These are phyloP conservation scores for Diorhabda sublineata DNA, from an alignment of 1,140 invertebrate species.

Conservation along the genomic window DNA sequence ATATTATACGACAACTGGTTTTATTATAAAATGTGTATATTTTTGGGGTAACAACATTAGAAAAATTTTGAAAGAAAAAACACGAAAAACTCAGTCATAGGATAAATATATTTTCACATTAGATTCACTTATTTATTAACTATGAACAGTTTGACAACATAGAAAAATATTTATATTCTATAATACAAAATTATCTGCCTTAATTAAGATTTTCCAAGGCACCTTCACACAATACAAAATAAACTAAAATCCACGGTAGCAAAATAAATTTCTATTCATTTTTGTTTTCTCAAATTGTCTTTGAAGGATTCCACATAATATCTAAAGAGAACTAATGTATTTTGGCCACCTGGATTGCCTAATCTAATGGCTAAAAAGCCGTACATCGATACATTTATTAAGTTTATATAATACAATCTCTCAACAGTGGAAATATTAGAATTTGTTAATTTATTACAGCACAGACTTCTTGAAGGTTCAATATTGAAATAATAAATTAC, in stretches of 20 bases:
- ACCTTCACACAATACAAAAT: slow-evolving; percentile 44
- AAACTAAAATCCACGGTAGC: slow-evolving; percentile 38
- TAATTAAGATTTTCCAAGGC: slow-evolving; percentile 46
- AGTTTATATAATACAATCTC: slow-evolving; percentile 9
- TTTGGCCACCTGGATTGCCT: slow-evolving; percentile 44
- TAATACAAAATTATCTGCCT: slow-evolving; percentile 48
- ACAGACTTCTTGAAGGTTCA: too few relatives aligned
- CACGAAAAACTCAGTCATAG: slow-evolving; percentile 39
- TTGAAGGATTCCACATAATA: slow-evolving; percentile 23
- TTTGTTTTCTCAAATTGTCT: background rate
- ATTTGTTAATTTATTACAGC: too few relatives aligned
- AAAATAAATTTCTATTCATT: slow-evolving; percentile 16
- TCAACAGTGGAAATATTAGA: too few relatives aligned
- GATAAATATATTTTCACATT: slow-evolving; percentile 41
- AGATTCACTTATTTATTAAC: slow-evolving; percentile 37
- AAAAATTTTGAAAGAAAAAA: slow-evolving; percentile 38
- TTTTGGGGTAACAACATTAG: slow-evolving; percentile 38
- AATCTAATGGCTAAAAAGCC: slow-evolving; percentile 43
- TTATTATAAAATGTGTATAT: slow-evolving; percentile 40
- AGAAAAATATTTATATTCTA: slow-evolving; percentile 50
- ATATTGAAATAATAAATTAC: too few relatives aligned
- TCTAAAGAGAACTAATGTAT: slow-evolving; percentile 28
- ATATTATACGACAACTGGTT: slow-evolving; percentile 26
- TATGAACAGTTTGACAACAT: slow-evolving; percentile 50
- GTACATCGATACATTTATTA: slow-evolving; percentile 44